These are phyloP conservation scores for Carassius auratus DNA, from an alignment of 2,113 vertebrate genomes.

Conservation along the genomic window DNA sequence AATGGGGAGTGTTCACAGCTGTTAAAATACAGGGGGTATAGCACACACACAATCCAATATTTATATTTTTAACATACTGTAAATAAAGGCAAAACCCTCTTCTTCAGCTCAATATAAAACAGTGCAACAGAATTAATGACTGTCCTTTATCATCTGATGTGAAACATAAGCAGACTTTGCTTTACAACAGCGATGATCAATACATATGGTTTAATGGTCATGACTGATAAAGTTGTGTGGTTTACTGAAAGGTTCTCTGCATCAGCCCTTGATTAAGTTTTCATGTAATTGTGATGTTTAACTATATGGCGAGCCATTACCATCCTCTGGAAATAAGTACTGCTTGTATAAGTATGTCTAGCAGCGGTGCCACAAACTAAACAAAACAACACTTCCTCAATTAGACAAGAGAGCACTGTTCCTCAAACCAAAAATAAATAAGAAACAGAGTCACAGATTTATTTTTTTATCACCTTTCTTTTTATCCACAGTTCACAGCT, in stretches of 20 bases:
- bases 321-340: background rate
- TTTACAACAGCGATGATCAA: constrained; percentile 10
- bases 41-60: background rate
- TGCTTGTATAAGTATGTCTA: background rate
- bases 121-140: constrained; percentile 52
- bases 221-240: constrained; percentile 5
- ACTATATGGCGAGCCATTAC: background rate
- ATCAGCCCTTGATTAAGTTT: background rate
- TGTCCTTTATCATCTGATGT: background rate
- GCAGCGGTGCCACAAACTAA: background rate
- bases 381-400: constrained; percentile 29
- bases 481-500: background rate
- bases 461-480: background rate
- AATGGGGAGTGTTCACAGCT: constrained; percentile 73
- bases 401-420: constrained; percentile 9
- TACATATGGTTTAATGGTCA: background rate
- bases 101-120: constrained; percentile 57
- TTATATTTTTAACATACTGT: background rate
- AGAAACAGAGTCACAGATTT: background rate
- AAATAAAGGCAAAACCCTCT: constrained; percentile 51
- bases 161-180: constrained; percentile 10
- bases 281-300: background rate
- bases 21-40: constrained; percentile 68
- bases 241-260: background rate
- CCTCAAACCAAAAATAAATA: constrained; percentile 23